Base-by-base conservation (phyloP, 2,113 vertebrate genomes). In the Rhagologus leucostigma region DNA sequence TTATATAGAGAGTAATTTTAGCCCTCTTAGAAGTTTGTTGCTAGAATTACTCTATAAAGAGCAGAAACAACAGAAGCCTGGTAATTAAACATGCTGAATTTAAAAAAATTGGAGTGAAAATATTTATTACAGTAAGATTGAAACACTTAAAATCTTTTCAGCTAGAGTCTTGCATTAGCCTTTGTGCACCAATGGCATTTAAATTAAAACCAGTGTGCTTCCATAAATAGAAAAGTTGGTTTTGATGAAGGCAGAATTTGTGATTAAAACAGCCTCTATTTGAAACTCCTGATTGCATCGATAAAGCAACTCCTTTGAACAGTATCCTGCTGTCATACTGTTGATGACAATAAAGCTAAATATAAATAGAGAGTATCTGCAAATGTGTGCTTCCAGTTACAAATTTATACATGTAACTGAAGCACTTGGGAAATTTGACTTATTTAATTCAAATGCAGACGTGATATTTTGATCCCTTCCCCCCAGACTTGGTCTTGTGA, bases 81-180 rank as follows among this genome's bases (percentile, higher is more conserved):
- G 50, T 84, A 95, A 84, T 93, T 90, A 89, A 95, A 70, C 41
- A 89, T 18, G 17, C 79, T 78, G 76, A 90, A 96, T 84, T 85
- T 6, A 68, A 94, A 92, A 89, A 74, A 56, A 35, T 4, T 49
- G 39, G 41, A 92, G 56, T 1, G 3, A 94, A 96, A 95, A 94
- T 94, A 96, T 91, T 97, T 95, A 90, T 68, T 94, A 77, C 87
- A 87, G 30, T 84, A 75, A 84, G 91, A 91, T 47, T 94, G 88
- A 90, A 97, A 60, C 55, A 74, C 35, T 94, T 92, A 69, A 71
- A 90, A 67, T 90, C 53, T 80, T 90, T 96, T 84, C 55, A 63
- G 35, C 68, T 84, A 53, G n/a, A 87, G 41, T 56, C 50, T 87
- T 3, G 6, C 26, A 64, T 74, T 87, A 89, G 56, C 44, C 57